Evolutionary conservation across 2,113 vertebrate species (phyloP), one percentile per base, ranked within the genome.

Genomic region (Odontesthes bonariensis): DNA sequence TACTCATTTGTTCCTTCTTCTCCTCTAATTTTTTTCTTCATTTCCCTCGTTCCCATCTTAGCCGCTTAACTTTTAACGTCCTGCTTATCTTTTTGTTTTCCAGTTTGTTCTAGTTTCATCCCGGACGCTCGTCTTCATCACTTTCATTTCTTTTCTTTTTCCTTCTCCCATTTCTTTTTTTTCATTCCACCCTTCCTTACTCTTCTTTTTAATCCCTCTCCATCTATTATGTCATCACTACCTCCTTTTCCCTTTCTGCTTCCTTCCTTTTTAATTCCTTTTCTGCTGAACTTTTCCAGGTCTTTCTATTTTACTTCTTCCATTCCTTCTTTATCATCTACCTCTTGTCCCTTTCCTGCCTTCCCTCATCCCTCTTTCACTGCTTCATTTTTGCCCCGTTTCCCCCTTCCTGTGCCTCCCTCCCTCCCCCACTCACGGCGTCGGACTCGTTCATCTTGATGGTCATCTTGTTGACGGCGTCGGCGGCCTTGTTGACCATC

Each of bases 381-480:
- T 14, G 2, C 10, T 17, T 33, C 6, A 3, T 6, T n/a, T 2
- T 22, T 64, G 20, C 47, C n/a, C 12, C 23, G 0, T 8, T 6
- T 8, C 12, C 49, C 6, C 55, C 53, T 0, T 32, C 22, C 61
- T 60, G 46, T 32, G 0, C 87, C 88, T 84, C 91, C 82, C 83
- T 16, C 33, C n/a, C 23, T 20, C 56, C 6, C 6, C n/a, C 69
- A 95, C 98, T 98, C 96, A 99, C 98, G 57, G 97, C 96, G 95
- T 99, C 97, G 27, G 97, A 98, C 96, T 99, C 98, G 95, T 99
- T 99, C 97, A 99, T 99, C 97, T 99, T 99, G 96, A 99, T 98
- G 95, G 98, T 99, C 98, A 99, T 99, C 96, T 99, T 99, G 97
- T 99, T 99, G 96, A 99, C 98, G 95, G 98, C 97, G 68, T 99